A percentile compares a stretch with the other conserved stretches of the same genome.
These are phyloP conservation scores for Xiphophorus birchmanni DNA, from an alignment of 2,797 vertebrate species.

Conservation along the genomic window DNA sequence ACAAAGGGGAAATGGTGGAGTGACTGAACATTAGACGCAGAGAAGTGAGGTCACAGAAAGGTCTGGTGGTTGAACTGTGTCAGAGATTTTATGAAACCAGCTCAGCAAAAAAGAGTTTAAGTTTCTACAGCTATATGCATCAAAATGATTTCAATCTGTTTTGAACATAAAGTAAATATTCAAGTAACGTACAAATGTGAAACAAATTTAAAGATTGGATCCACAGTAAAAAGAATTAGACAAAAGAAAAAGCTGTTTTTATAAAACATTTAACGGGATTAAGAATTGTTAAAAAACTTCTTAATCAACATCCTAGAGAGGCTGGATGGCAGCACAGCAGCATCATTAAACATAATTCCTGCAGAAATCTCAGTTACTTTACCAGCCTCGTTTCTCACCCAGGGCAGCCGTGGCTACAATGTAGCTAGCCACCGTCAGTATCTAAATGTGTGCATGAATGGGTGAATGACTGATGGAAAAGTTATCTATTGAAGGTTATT, in stretches of 20 bases:
- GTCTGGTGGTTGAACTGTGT: slow-evolving; percentile 39
- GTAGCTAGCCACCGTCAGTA: neutral
- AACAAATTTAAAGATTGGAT: neutral
- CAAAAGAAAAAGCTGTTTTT: neutral
- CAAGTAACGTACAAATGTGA: neutral
- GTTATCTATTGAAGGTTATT: neutral
- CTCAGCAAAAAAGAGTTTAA: neutral
- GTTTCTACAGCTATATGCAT: neutral
- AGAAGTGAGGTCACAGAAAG: slow-evolving; percentile 47
- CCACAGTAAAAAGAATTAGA: neutral
- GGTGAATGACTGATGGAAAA: too few species aligned
- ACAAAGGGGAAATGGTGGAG: slow-evolving; percentile 23
- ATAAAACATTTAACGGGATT: neutral
- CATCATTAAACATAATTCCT: neutral
- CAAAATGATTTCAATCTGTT: neutral
- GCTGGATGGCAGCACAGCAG: neutral
- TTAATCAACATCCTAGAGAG: neutral
- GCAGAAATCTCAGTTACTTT: neutral
- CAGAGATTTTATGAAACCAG: slow-evolving; percentile 10
- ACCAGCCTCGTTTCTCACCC: neutral
- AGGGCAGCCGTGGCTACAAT: neutral
- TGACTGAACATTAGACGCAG: slow-evolving; percentile 49
- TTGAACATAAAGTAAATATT: neutral
- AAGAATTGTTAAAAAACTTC: neutral
- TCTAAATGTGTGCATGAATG: neutral